Evolutionary conservation across 2,113 vertebrate genomes (phyloP), one percentile per base, ranked within the genome.

Genomic region (Rhea pennata): DNA sequence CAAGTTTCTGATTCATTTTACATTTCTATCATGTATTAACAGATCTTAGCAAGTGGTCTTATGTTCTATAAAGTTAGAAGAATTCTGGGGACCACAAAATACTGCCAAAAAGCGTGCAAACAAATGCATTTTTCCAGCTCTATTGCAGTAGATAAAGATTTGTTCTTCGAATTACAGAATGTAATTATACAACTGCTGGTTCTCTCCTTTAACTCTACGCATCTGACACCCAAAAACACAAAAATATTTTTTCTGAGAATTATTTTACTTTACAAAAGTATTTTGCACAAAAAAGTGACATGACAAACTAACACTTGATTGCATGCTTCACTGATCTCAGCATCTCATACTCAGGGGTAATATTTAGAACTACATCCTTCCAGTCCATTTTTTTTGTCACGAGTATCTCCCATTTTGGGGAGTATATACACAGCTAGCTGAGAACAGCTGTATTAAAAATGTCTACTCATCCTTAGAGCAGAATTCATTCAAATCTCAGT

Each of bases 301-400:
- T 9, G 67, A 94, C 88, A 87, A 84, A 80, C 54, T 83, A 90
- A 65, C 69, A 54, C 56, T 46, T 42, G 82, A 81, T 94, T 53
- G 87, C 84, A 92, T 88, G 87, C 86, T 95, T 94, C 84, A 82
- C 79, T 64, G 88, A 95, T 84, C 88, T 94, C 85, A 79, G 53
- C 61, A 71, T 51, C 74, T 79, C 76, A 56, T 31, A 74, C 31
- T 48, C 36, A n/a, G 71, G 92, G 48, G 67, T 77, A 59, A 1
- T 7, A 44, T 23, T 88, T 88, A 73, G 40, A 80, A 72, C 17
- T 39, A 21, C 2, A 84, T 36, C 51, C 67, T 94, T 78, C 64
- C 64, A 44, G 80, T 8, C 15, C 42, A 27, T 16, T 51, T 76
- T 76, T 94, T 61, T 44, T 48, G 79, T 11, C 17, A 54, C 21